Evolutionary conservation across 1,140 invertebrate species (phyloP), one percentile per base, ranked within the genome.

Genomic region (Hyles vespertilio): DNA sequence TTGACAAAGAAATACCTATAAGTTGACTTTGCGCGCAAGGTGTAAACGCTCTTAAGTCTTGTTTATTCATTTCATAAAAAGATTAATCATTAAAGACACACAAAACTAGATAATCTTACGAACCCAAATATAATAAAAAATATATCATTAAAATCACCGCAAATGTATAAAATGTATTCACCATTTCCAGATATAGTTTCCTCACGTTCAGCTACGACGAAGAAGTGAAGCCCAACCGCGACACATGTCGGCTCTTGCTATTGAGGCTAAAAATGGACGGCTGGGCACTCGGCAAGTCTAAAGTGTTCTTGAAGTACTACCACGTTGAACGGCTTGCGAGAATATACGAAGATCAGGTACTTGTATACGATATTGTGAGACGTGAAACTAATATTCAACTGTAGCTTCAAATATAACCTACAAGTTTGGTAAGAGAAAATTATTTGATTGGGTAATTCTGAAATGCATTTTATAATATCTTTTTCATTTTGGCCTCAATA

Each of bases 291-390:
- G 95, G 95, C 22, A 95, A 94, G 72, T 94, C 94, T 0, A 96
- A 96, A 92, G 94, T 97, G 3, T 97, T 97, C 77, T 89, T 97
- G 0, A 96, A 96, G 72, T 96, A 96, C 78, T 96, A 96, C 72
- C 95, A 96, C 72, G 92, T 96, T 1, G 95, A 97, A 84, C 93
- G 94, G 62, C 84, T 97, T 1, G 92, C 95, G 0, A 93, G 94
- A 74, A 89, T 94, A 69, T 96, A 95, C 78, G 95, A 96, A 77
- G 92, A 94, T 60, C 91, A 94, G 77, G 91, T 92, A 77, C 34
- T 33, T 47, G n/a, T 33, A n/a, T 32, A 10, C 3, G n/a, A 48
- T n/a, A 5, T 11, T 6, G 5, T 5, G 5, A 22, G 22, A 22
- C 22, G 22, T 22, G 22, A 22, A 22, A 22, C 22, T 22, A 22